A percentile compares a stretch with the other conserved stretches of the same genome.
These are phyloP conservation scores for Drosophila vallismaia DNA, from an alignment of 2,888 invertebrate genomes.

Conservation along the genomic window DNA sequence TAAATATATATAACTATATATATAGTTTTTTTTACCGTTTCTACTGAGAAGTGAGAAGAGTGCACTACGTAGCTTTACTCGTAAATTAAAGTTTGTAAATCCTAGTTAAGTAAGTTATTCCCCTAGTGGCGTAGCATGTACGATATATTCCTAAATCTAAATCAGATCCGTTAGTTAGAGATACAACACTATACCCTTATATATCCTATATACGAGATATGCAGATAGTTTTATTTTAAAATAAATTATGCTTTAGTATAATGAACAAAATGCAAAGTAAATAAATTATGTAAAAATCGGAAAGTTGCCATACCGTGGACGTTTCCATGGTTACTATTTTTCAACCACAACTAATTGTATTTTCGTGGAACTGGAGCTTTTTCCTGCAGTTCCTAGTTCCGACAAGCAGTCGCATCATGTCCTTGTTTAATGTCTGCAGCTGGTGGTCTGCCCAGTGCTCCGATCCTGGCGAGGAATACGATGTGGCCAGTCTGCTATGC, in stretches of 20 bases:
- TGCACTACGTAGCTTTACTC: constrained; percentile 10
- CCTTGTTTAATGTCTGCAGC: constrained; percentile 94
- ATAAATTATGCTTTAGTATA: constrained; percentile 49
- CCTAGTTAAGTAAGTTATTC: constrained; percentile 29
- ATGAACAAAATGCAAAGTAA: constrained; percentile 26
- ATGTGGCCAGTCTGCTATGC: constrained; percentile 84
- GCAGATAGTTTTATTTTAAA: constrained; percentile 12
- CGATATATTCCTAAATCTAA: constrained; percentile 30
- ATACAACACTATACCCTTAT: constrained; percentile 25
- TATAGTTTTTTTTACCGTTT: not conserved
- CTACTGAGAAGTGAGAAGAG: constrained; percentile 1
- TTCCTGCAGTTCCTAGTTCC: not conserved
- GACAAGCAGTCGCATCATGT: constrained; percentile 87
- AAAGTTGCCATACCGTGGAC: not conserved
- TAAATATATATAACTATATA: constrained; percentile 5
- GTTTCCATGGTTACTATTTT: constrained; percentile 16
- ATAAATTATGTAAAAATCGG: constrained; percentile 35
- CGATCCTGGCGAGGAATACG: constrained; percentile 85
- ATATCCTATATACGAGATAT: constrained; percentile 31
- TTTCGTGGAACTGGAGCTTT: not conserved
- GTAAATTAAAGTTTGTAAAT: constrained; percentile 27
- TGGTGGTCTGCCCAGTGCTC: constrained; percentile 92
- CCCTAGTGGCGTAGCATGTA: constrained; percentile 25
- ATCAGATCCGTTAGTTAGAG: constrained; percentile 13
- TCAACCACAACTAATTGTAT: constrained; percentile 7